These are phyloP conservation scores for Heliconius ismenius DNA, from an alignment of 2,888 invertebrate species.

Conservation along the genomic window DNA sequence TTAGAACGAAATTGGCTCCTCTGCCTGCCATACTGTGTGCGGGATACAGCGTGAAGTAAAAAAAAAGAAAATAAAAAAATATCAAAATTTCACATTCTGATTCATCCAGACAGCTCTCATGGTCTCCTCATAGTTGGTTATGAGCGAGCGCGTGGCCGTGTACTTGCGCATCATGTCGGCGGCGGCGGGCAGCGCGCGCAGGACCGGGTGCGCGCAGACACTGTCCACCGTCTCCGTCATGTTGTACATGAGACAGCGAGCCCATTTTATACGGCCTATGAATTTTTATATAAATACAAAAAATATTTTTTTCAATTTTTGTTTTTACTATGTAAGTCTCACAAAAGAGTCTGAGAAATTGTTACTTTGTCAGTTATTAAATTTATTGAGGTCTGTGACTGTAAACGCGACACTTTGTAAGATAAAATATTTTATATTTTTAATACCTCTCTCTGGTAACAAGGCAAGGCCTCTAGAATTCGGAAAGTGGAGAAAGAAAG, in stretches of 20 bases:
- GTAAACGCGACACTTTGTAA: too few species aligned
- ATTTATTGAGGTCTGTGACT: not conserved
- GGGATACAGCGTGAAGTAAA: too few species aligned
- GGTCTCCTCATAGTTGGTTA: constrained; percentile 89
- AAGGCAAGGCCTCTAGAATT: too few species aligned
- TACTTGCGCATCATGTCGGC: constrained; percentile 89
- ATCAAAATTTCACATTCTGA: constrained; percentile 83
- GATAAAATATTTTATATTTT: too few species aligned
- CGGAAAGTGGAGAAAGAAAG: too few species aligned
- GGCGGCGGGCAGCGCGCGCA: constrained; percentile 87
- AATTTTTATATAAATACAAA: not conserved
- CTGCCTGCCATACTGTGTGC: too few species aligned
- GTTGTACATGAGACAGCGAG: constrained; percentile 89
- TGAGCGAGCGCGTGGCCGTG: constrained; percentile 86
- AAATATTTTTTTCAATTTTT: not conserved
- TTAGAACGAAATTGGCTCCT: too few species aligned
- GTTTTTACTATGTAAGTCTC: not conserved
- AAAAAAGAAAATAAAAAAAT: too few species aligned
- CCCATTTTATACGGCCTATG: constrained; percentile 89
- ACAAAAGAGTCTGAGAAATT: not conserved
- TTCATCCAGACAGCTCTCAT: constrained; percentile 92
- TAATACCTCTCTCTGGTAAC: too few species aligned
- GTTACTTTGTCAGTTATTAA: not conserved
- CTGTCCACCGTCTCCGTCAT: constrained; percentile 91
- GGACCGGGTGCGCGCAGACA: constrained; percentile 88